Evolutionary conservation across 2,797 vertebrate genomes (phyloP).

Genomic region (Lithobates sylvaticus): DNA sequence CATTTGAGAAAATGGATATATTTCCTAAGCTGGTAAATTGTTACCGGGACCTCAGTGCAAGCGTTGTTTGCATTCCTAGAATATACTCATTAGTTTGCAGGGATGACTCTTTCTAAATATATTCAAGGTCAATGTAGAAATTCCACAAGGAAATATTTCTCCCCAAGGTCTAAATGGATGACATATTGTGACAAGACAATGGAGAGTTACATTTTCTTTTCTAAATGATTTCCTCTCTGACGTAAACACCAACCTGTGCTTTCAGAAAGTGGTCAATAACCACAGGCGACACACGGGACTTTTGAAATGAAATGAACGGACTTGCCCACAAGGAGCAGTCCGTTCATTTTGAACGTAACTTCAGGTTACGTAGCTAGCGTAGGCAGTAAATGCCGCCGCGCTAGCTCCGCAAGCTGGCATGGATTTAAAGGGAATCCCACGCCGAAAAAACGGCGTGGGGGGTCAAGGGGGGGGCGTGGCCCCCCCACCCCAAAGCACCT

Average conservation of each 20-base stretch:
- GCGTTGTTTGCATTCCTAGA: neutral
- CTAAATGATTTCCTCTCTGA: neutral
- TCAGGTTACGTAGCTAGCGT: no score
- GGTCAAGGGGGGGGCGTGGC: no score
- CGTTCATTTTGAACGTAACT: no score
- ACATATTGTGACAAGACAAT: neutral
- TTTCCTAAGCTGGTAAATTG: conserved; percentile 11
- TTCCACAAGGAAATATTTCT: neutral
- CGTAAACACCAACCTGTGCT: neutral
- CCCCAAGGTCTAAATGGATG: neutral
- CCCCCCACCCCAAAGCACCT: no score
- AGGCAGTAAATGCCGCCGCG: no score
- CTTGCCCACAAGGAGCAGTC: no score
- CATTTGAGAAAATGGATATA: neutral
- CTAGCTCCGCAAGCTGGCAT: no score
- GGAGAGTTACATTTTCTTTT: neutral
- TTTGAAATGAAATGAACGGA: no score
- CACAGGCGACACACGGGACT: no score
- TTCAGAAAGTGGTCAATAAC: neutral
- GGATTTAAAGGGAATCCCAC: no score
- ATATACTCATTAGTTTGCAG: neutral
- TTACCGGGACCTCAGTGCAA: neutral
- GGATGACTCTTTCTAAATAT: no score
- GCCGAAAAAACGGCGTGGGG: no score
- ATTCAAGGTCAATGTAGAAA: neutral